Evolutionary conservation across 2,113 vertebrate genomes (phyloP), one percentile per base, ranked within the genome.

Genomic region (Rhagologus leucostigma): DNA sequence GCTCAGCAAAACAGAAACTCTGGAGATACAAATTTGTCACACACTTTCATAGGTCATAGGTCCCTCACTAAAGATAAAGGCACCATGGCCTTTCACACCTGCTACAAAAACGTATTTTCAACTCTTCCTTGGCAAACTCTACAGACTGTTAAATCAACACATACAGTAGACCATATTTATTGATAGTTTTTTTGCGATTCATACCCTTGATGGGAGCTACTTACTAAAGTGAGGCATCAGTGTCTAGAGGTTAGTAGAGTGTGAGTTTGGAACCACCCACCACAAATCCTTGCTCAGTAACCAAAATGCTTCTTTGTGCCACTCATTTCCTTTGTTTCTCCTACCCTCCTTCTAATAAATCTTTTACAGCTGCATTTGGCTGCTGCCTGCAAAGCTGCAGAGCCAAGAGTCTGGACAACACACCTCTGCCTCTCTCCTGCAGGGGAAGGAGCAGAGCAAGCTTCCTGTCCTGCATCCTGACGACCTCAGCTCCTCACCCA

Each of bases 81-180:
- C 8, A 67, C 8, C 9, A 7, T 14, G 11, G 6, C 42, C 69
- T 88, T 73, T 73, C 47, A 73, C 16, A 57, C 3, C 52, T 9
- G 5, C 49, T 53, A 19, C 0, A 0, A 62, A 75, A 62, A 56
- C 4, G 1, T 9, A 13, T 29, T 62, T 70, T 67, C 46, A 73
- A 6, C 16, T 47, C 56, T 75, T 70, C 37, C 33, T 11, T 22
- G 8, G 44, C 21, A 86, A 86, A 37, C 2, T 20, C 50, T 33
- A 24, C 4, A 32, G 12, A 8, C 5, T 5, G 1, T n/a, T 37
- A 64, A 33, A 59, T 69, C 35, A 78, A 30, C 7, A 15, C 35
- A 74, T 64, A 4, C 10, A 55, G 20, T 13, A 83, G 52, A 7
- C 4, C 3, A 13, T 21, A 50, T 64, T 49, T 53, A 47, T 32